phyloP scores from a whole-genome alignment of 1,140 invertebrate species.

The Holotrichia oblita region DNA sequence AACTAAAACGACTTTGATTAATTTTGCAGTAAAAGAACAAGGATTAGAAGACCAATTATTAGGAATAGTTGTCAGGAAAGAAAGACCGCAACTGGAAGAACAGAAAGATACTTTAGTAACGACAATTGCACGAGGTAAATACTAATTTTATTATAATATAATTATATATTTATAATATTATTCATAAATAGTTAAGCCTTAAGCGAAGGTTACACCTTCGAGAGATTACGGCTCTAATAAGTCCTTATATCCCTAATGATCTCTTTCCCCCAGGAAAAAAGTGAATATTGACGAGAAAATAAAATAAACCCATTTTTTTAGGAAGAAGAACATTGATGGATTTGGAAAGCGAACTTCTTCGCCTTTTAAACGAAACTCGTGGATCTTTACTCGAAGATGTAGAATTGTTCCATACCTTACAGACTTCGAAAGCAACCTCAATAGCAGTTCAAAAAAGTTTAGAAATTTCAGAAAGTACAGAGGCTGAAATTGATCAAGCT shows the following conservation, averaged over 20 bases:
- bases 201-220: no score
- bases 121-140: slow-evolving; percentile 71
- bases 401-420: slow-evolving; percentile 84
- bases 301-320: slow-evolving; percentile 38
- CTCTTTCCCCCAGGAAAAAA: no score
- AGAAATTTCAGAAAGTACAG: slow-evolving; percentile 76
- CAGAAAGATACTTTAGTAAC: slow-evolving; percentile 81
- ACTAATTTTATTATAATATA: no score
- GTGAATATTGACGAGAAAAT: slow-evolving; percentile 33
- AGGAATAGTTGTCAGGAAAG: slow-evolving; percentile 82
- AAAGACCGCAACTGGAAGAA: slow-evolving; percentile 83
- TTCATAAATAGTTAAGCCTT: no score
- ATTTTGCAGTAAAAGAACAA: slow-evolving; percentile 92
- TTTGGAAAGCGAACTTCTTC: slow-evolving; percentile 77
- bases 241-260: no score
- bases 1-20: slow-evolving; percentile 90
- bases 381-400: slow-evolving; percentile 88
- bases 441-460: slow-evolving; percentile 83
- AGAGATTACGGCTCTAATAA: no score
- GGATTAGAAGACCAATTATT: slow-evolving; percentile 87
- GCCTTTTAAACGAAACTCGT: slow-evolving; percentile 83
- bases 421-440: slow-evolving; percentile 87
- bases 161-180: no score
- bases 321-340: slow-evolving; percentile 65
- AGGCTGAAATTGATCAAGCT: slow-evolving; percentile 84